These are phyloP conservation scores for Carettochelys insculpta DNA, from an alignment of 2,113 vertebrate genomes.

Conservation along the genomic window DNA sequence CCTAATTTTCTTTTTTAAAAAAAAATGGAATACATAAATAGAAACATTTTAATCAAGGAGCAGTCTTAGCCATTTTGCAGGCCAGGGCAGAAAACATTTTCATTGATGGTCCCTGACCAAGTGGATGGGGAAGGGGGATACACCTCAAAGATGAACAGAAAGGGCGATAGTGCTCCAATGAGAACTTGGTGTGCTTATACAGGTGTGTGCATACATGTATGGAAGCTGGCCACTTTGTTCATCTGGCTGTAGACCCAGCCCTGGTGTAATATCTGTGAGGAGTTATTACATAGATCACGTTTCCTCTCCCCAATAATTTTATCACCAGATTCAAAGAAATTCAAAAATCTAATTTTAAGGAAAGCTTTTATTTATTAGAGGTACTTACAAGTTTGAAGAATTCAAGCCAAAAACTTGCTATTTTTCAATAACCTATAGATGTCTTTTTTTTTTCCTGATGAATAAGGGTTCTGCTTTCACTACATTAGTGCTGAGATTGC, in stretches of 20 bases:
- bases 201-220: too few species aligned
- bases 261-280: background rate
- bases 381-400: background rate
- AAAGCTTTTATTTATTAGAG: background rate
- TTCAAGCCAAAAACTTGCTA: background rate
- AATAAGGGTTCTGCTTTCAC: fast-evolving
- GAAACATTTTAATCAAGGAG: background rate
- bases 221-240: background rate
- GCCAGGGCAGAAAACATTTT: background rate
- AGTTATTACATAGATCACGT: fast-evolving
- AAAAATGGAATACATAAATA: background rate
- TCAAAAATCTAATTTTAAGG: background rate
- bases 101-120: background rate
- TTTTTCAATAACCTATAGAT: background rate
- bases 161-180: too few species aligned
- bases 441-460: background rate
- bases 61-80: background rate
- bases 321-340: background rate
- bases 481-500: background rate
- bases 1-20: background rate
- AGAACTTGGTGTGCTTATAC: too few species aligned
- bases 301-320: background rate
- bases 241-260: background rate
- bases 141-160: too few species aligned
- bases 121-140: too few species aligned